Percentiles rank a stretch among this genome's conserved stretches.
These are phyloP conservation scores for Falco naumanni DNA, from an alignment of 2,797 vertebrate genomes.

Conservation along the genomic window DNA sequence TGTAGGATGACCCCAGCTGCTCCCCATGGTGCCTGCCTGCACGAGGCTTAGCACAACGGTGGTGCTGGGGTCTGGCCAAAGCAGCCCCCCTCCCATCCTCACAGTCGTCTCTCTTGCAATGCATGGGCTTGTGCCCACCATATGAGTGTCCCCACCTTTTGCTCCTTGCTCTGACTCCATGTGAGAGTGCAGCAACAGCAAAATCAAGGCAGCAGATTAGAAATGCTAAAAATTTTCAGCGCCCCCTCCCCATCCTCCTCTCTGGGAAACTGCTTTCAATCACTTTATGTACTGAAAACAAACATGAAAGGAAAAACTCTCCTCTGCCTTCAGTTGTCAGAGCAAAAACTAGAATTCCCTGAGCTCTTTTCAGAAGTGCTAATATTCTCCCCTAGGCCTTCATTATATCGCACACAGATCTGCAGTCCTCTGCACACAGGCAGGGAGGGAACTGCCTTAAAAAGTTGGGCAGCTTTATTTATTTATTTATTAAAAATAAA, in stretches of 20 bases:
- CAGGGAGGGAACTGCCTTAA: slow-evolving; percentile 32
- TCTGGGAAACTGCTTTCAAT: slow-evolving; percentile 64
- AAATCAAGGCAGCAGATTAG: slow-evolving; percentile 54
- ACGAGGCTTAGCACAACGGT: fast-evolving
- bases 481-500: slow-evolving; percentile 17
- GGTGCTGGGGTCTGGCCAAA: not conserved
- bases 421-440: slow-evolving; percentile 49
- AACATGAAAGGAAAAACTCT: slow-evolving; percentile 72
- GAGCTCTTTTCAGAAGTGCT: slow-evolving; percentile 72
- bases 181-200: not conserved
- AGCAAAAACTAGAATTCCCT: slow-evolving; percentile 70
- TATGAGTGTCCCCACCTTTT: not conserved
- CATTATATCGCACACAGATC: slow-evolving; percentile 63
- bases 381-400: slow-evolving; percentile 72
- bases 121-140: not conserved
- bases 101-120: fast-evolving
- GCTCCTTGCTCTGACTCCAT: not conserved
- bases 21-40: not conserved
- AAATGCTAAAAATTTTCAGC: slow-evolving; percentile 34
- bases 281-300: slow-evolving; percentile 69
- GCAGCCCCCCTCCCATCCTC: not conserved
- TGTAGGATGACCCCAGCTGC: fast-evolving
- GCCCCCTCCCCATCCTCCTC: slow-evolving; percentile 6
- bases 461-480: not conserved
- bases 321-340: slow-evolving; percentile 72